phyloP scores from a whole-genome alignment of 2,888 invertebrate species.

The Isoperla grammatica region DNA sequence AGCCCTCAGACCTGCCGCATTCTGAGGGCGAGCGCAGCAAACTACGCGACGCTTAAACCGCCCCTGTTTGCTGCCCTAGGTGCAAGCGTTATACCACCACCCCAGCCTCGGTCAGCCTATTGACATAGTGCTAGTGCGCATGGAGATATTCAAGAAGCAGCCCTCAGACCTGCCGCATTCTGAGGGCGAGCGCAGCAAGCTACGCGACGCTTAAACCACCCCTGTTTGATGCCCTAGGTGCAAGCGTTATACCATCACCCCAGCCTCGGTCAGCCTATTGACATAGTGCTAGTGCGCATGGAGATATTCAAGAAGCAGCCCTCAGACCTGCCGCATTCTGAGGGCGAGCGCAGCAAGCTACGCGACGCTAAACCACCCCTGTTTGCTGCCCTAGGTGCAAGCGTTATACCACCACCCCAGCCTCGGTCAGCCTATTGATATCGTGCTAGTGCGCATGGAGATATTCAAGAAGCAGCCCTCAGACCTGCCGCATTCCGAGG shows the following conservation, averaged over 20 bases:
- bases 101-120: constrained; percentile 60
- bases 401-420: constrained; percentile 73
- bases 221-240: no score
- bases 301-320: constrained; percentile 66
- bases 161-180: constrained; percentile 56
- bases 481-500: constrained; percentile 56
- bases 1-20: constrained; percentile 57
- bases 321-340: constrained; percentile 52
- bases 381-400: constrained; percentile 53
- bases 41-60: constrained; percentile 66
- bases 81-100: constrained; percentile 75
- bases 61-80: no score
- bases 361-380: no score
- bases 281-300: constrained; percentile 62
- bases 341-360: constrained; percentile 60
- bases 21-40: constrained; percentile 60
- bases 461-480: constrained; percentile 61
- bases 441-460: constrained; percentile 65
- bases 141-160: constrained; percentile 64
- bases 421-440: constrained; percentile 57
- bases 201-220: constrained; percentile 71
- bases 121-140: constrained; percentile 61
- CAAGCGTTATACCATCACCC: constrained; percentile 76
- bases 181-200: constrained; percentile 58
- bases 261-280: constrained; percentile 59